Base-by-base conservation (phyloP, 1,140 invertebrate species). In the Drosophila serrata region DNA sequence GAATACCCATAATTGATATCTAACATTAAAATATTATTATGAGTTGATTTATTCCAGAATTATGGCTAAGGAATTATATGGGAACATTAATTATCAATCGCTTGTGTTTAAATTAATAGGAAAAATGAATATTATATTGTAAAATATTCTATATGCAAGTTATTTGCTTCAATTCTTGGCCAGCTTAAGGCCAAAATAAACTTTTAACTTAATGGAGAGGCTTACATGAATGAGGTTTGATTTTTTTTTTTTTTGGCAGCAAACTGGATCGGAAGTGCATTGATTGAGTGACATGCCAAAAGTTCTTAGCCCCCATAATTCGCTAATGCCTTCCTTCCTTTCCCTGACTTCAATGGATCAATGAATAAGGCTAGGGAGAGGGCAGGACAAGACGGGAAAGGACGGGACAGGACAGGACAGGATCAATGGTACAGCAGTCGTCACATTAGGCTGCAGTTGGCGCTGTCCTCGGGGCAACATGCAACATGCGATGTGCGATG, bases 361-460 rank as follows among this genome's bases (percentile, higher is more conserved):
- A 37, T 56, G 33, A 12, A 37, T 31, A 6, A 17, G 19, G 31
- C 42, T 22, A 11, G 5, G 27, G 17, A 13, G 19, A 46, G 39
- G 57, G 24, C 67, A 46, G 69, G 57, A 75, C 37, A 48, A 48
- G 73, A 77, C 39, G 4, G 6, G 42, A 27, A n/a, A 11, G 53
- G 73, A 77, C 39, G 4, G 6, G 42, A 27, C 27, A 11, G 15
- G n/a, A 15, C 64, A 24, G 70, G 61, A 81, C 45, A 51, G 56
- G 79, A 82, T 81, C 75, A 78, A 67, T 84, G 51, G 82, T 82
- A 73, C 61, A 82, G 70, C 78, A 79, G 82, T 87, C 84, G 68
- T 82, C 82, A 88, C 72, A 87, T 87, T 87, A 88, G 75, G 48
- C 56, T 79, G 68, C 68, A 85, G 61, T 85, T 87, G 77, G 82